Evolutionary conservation across 2,113 vertebrate genomes (phyloP).

Genomic region (Halichoerus grypus): DNA sequence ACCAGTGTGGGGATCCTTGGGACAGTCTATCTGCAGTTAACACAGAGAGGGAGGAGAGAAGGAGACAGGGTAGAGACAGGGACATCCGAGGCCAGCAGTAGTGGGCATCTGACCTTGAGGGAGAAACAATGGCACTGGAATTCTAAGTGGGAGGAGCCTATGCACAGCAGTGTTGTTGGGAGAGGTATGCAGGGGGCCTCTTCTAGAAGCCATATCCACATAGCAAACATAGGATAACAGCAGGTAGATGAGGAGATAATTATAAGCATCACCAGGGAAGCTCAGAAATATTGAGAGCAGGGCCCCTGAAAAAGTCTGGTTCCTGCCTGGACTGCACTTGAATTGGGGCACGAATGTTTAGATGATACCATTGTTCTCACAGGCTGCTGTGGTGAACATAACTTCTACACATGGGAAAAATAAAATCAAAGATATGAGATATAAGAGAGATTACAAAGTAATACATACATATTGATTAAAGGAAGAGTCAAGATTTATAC

Average conservation of each 20-base stretch:
- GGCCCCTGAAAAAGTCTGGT: background rate
- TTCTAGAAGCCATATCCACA: background rate
- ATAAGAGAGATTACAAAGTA: background rate
- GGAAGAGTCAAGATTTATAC: background rate
- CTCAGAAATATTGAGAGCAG: background rate
- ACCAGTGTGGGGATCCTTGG: background rate
- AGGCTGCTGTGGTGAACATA: background rate
- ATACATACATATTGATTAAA: background rate
- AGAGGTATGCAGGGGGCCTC: background rate
- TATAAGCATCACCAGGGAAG: background rate
- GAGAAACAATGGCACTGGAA: rapidly evolving
- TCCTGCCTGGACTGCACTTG: background rate
- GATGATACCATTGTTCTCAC: background rate
- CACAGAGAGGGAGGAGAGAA: background rate
- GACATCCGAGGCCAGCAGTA: background rate
- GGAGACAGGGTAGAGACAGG: rapidly evolving
- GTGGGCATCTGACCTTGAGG: background rate
- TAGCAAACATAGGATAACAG: background rate
- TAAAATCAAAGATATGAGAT: background rate
- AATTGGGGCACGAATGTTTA: background rate
- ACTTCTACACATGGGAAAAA: background rate
- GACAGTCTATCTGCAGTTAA: background rate
- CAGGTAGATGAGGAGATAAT: background rate
- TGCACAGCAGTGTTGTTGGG: rapidly evolving
- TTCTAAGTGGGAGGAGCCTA: background rate